These are phyloP conservation scores for Scaptomyza hsui DNA, from an alignment of 1,140 invertebrate species.

Conservation along the genomic window DNA sequence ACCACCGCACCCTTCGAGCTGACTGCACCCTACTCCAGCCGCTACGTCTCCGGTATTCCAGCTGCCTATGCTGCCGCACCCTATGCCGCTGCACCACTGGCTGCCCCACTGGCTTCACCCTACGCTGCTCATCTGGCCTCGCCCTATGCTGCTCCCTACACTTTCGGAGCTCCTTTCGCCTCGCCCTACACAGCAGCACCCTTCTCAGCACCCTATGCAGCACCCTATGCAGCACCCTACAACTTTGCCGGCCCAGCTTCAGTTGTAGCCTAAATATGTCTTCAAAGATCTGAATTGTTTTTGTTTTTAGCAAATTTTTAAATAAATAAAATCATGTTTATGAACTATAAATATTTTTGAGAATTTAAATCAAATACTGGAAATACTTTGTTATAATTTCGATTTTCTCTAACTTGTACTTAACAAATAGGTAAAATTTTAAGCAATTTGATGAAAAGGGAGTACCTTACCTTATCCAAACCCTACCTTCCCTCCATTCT, in stretches of 20 bases:
- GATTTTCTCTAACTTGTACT: no score
- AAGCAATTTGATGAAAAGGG: no score
- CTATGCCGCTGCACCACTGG: slow-evolving; percentile 73
- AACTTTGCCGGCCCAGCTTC: slow-evolving; percentile 53
- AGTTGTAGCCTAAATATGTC: slow-evolving; percentile 46
- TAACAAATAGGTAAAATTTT: no score
- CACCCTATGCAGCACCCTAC: slow-evolving; percentile 77
- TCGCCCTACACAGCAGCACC: slow-evolving; percentile 74
- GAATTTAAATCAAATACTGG: no score
- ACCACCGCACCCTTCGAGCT: slow-evolving; percentile 79
- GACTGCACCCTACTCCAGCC: slow-evolving; percentile 84
- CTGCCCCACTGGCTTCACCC: slow-evolving; percentile 61
- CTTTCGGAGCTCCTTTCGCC: slow-evolving; percentile 54
- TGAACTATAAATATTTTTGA: slow-evolving; percentile 1
- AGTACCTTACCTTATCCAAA: background rate
- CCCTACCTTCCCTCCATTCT: background rate
- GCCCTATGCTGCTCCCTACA: slow-evolving; percentile 48
- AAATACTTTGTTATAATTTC: no score
- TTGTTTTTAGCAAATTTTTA: slow-evolving; percentile 27
- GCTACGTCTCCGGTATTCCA: slow-evolving; percentile 83
- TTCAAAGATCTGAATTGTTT: slow-evolving; percentile 20
- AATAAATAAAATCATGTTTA: slow-evolving; percentile 32
- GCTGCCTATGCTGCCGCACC: slow-evolving; percentile 64
- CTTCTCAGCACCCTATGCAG: slow-evolving; percentile 69
- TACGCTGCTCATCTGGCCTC: slow-evolving; percentile 63